phyloP scores from a whole-genome alignment of 2,113 vertebrate species.

The Puffinus mauretanicus region DNA sequence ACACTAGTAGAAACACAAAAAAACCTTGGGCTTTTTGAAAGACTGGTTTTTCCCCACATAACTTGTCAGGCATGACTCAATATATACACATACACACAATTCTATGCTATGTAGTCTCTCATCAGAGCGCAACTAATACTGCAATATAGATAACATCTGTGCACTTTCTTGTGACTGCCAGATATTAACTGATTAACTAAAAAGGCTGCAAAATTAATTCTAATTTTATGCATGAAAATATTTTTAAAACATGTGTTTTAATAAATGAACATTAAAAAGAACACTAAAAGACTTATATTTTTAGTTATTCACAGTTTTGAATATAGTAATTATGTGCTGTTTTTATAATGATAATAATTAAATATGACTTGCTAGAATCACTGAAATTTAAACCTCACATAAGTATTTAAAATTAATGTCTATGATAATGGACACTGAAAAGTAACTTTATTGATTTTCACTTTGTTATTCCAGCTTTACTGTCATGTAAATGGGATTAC shows the following conservation, averaged over 20 bases:
- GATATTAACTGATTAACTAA: neutral
- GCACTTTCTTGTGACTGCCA: neutral
- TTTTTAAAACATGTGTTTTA: neutral
- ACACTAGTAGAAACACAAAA: neutral
- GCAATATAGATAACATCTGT: neutral
- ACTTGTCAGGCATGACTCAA: neutral
- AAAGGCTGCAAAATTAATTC: neutral
- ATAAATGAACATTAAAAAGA: neutral
- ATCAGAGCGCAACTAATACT: neutral
- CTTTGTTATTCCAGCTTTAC: neutral
- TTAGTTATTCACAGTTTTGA: neutral
- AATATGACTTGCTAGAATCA: neutral
- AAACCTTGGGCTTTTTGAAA: accelerated
- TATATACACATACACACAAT: neutral
- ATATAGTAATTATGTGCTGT: neutral
- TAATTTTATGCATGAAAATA: neutral
- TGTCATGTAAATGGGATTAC: neutral
- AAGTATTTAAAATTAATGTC: neutral
- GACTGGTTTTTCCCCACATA: neutral
- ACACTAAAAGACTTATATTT: neutral
- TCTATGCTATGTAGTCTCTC: neutral
- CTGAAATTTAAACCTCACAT: neutral
- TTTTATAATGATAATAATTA: neutral
- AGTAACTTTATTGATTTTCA: neutral
- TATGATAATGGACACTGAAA: neutral